These are phyloP conservation scores for Brachylomia viminalis DNA, from an alignment of 2,888 invertebrate species.

Conservation along the genomic window DNA sequence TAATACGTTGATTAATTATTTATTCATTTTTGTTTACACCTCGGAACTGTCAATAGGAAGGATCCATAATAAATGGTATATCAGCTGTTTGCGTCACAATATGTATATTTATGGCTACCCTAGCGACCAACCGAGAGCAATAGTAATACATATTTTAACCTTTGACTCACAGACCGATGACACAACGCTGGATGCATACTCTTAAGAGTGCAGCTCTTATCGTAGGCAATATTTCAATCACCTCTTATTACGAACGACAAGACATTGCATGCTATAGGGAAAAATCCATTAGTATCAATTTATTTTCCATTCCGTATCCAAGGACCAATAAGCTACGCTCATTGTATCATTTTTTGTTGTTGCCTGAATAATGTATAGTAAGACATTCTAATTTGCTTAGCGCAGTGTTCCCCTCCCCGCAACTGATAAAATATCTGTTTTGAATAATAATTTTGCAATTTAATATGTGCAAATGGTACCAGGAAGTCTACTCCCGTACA, in stretches of 20 bases:
- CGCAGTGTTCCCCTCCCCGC: not conserved
- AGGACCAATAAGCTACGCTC: constrained; percentile 5
- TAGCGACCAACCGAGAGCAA: not conserved
- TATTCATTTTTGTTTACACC: constrained; percentile 4
- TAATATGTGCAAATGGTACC: constrained; percentile 26
- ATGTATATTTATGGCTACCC: constrained; percentile 6
- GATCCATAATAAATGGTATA: constrained; percentile 9
- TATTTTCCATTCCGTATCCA: constrained; percentile 19
- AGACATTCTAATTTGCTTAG: constrained; percentile 31
- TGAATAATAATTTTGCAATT: constrained; percentile 39
- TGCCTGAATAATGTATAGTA: constrained; percentile 1
- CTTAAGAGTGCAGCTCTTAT: constrained; percentile 22
- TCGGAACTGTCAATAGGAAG: constrained; percentile 6
- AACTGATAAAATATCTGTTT: constrained; percentile 35
- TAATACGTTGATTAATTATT: constrained; percentile 3
- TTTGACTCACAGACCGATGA: constrained; percentile 43
- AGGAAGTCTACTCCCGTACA: constrained; percentile 34
- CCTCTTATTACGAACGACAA: constrained; percentile 11
- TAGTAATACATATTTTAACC: constrained; percentile 25
- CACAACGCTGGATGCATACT: constrained; percentile 18
- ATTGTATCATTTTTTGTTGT: not conserved
- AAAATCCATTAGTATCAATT: not conserved
- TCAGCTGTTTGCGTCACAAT: constrained; percentile 21
- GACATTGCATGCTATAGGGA: constrained; percentile 4
- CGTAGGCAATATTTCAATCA: constrained; percentile 26